phyloP scores from a whole-genome alignment of 2,113 vertebrate species.

The Ptyas mucosa region DNA sequence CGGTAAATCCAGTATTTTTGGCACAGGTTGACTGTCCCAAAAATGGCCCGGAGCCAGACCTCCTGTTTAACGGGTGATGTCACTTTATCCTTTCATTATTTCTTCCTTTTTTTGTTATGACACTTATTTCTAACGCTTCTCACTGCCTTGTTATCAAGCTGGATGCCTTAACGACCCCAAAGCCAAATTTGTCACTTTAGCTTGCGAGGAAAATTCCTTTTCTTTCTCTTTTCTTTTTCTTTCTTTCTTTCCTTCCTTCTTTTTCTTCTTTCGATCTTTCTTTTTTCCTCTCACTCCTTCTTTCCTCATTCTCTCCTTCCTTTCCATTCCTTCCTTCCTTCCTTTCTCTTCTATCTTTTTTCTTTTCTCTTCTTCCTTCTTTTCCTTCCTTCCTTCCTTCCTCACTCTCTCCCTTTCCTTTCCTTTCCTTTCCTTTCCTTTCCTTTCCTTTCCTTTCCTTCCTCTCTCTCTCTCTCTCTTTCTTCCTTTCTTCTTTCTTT shows the following conservation, averaged over 20 bases:
- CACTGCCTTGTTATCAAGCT: slow-evolving; percentile 40
- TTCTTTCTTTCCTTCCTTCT: too few species aligned
- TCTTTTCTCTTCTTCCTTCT: rapidly evolving
- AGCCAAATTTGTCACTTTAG: slow-evolving; percentile 33
- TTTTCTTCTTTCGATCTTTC: too few species aligned
- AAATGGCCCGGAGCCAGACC: slow-evolving; percentile 44
- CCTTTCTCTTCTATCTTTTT: rapidly evolving
- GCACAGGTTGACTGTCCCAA: slow-evolving; percentile 42
- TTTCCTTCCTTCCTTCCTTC: too few species aligned
- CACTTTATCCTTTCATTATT: slow-evolving; percentile 59
- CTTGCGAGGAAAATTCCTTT: slow-evolving; percentile 23
- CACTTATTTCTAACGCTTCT: background rate
- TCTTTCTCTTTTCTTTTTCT: too few species aligned
- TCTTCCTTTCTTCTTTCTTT: too few species aligned
- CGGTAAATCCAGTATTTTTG: slow-evolving; percentile 41
- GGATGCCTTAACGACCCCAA: slow-evolving; percentile 59
- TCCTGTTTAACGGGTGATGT: slow-evolving; percentile 66
- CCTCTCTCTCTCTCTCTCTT: too few species aligned
- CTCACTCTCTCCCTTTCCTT: too few species aligned
- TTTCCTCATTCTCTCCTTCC: too few species aligned
- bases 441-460: too few species aligned
- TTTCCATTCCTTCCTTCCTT: too few species aligned
- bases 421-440: too few species aligned
- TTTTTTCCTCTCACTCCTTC: rapidly evolving
- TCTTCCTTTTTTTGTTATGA: slow-evolving; percentile 13